phyloP scores from a whole-genome alignment of 2,888 invertebrate species.

The Scaptomyza caliginosa region DNA sequence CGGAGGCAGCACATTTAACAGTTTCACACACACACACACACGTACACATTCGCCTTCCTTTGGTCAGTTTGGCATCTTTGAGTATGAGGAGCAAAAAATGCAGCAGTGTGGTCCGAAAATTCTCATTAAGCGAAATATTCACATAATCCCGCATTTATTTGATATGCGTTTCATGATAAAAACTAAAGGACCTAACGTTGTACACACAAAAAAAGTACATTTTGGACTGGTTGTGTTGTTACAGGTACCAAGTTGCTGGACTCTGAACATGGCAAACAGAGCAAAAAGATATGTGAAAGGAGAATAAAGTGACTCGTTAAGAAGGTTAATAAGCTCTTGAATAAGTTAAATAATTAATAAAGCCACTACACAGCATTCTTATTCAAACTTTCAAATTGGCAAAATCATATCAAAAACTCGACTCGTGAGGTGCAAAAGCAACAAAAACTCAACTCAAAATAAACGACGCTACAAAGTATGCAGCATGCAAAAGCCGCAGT shows the following conservation, averaged over 20 bases:
- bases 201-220: conserved; percentile 22
- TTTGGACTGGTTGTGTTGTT: conserved; percentile 20
- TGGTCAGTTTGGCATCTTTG: conserved; percentile 54
- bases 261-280: conserved; percentile 38
- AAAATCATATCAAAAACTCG: conserved; percentile 47
- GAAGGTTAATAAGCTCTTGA: conserved; percentile 31
- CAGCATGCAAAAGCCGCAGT: conserved; percentile 64
- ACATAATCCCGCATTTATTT: conserved; percentile 80
- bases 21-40: conserved; percentile 43
- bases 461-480: conserved; percentile 63
- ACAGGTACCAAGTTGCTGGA: conserved; percentile 41
- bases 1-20: conserved; percentile 64
- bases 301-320: conserved; percentile 14
- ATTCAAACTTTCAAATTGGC: conserved; percentile 52
- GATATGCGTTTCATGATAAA: conserved; percentile 73
- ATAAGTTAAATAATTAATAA: conserved; percentile 15
- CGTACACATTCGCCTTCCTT: conserved; percentile 12
- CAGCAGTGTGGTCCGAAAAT: conserved; percentile 76
- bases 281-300: conserved; percentile 14
- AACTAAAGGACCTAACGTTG: conserved; percentile 37
- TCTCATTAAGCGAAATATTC: conserved; percentile 80
- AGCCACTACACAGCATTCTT: neutral
- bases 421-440: conserved; percentile 31
- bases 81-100: conserved; percentile 24
- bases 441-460: conserved; percentile 18